A percentile compares a stretch with the other conserved stretches of the same genome.
Evolutionary conservation across 2,113 vertebrate genomes (phyloP).

Genomic region (Capreolus pygargus): DNA sequence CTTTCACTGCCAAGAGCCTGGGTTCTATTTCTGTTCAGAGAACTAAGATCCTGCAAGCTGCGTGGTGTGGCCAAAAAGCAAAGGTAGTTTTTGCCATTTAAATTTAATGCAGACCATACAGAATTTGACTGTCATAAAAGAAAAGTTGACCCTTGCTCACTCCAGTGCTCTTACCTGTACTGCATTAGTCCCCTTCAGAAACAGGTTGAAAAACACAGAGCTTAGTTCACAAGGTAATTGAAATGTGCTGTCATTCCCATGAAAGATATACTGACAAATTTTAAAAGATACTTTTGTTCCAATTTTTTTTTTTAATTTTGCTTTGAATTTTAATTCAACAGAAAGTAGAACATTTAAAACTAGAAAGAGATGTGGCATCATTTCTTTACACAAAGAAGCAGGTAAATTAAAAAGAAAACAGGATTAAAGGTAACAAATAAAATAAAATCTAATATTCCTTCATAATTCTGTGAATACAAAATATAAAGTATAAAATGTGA

Average conservation of each 20-base stretch:
- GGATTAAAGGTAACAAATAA: neutral
- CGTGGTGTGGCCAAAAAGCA: neutral
- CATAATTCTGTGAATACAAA: neutral
- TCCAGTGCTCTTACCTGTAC: neutral
- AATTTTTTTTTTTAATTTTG: neutral
- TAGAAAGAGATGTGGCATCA: neutral
- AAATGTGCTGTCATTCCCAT: neutral
- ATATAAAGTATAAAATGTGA: neutral
- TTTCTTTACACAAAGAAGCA: neutral
- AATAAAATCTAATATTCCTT: neutral
- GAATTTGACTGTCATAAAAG: neutral
- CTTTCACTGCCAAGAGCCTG: neutral
- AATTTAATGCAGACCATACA: neutral
- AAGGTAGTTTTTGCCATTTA: neutral
- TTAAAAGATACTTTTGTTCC: neutral
- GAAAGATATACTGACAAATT: neutral
- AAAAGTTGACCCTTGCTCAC: neutral
- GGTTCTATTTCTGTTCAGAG: neutral
- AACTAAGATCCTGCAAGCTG: neutral
- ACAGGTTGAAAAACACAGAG: neutral
- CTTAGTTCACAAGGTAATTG: neutral
- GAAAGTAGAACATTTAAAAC: neutral
- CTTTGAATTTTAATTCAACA: neutral
- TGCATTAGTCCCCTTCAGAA: neutral
- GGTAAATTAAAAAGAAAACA: neutral